A percentile compares a stretch with the other conserved stretches of the same genome.
Evolutionary conservation across 2,113 vertebrate genomes (phyloP).

Genomic region (Columba livia): DNA sequence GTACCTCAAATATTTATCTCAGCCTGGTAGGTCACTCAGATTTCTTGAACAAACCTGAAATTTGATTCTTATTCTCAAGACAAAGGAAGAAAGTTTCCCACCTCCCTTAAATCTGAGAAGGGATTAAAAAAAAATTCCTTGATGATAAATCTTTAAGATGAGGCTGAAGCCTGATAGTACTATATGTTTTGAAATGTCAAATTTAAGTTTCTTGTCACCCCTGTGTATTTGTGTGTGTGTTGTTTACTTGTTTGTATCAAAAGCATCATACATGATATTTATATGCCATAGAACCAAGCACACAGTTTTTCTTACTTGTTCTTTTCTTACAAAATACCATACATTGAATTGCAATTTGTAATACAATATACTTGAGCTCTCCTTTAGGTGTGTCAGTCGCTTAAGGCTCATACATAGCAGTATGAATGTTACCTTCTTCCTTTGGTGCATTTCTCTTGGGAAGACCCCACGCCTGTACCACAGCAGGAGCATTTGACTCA

Average conservation of each 20-base stretch:
- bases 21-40: not conserved
- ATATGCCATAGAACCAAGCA: not conserved
- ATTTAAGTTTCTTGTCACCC: not conserved
- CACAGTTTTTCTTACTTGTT: not conserved
- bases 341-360: not conserved
- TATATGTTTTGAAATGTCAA: not conserved
- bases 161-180: not conserved
- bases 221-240: not conserved
- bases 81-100: not conserved
- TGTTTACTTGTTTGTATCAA: not conserved
- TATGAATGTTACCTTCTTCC: slow-evolving; percentile 73
- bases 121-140: not conserved
- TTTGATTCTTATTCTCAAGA: not conserved
- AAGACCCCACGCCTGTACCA: slow-evolving; percentile 82
- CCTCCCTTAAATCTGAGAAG: not conserved
- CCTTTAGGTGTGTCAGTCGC: not conserved
- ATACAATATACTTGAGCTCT: not conserved
- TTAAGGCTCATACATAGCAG: not conserved
- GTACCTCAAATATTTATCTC: not conserved
- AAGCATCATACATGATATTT: not conserved
- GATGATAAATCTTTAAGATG: not conserved
- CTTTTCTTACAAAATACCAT: not conserved
- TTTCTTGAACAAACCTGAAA: not conserved
- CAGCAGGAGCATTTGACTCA: slow-evolving; percentile 69
- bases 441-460: slow-evolving; percentile 70